These are phyloP conservation scores for Lasioglossum zephyrum DNA, from an alignment of 2,888 invertebrate genomes.

Conservation along the genomic window DNA sequence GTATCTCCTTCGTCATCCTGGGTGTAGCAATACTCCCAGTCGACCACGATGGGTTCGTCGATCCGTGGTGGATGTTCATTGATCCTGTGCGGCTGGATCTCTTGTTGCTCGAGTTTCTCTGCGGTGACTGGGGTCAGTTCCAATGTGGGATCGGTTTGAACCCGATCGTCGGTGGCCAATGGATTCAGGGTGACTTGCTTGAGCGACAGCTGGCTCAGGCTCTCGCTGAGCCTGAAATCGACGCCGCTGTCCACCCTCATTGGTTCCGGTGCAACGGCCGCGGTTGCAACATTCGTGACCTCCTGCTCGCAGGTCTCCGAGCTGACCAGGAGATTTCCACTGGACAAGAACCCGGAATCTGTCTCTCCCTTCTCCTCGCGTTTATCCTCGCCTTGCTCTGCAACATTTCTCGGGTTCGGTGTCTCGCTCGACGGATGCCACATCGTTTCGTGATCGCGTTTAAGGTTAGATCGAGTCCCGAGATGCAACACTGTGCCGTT, in stretches of 20 bases:
- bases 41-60: background rate
- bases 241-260: conserved; percentile 90
- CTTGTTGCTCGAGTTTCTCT: conserved; percentile 40
- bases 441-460: conserved; percentile 53
- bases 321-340: conserved; percentile 70
- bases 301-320: conserved; percentile 68
- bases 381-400: conserved; percentile 64
- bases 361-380: conserved; percentile 64
- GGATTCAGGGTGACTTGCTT: conserved; percentile 83
- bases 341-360: conserved; percentile 81
- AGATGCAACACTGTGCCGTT: conserved; percentile 11
- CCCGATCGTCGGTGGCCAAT: conserved; percentile 57
- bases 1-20: conserved; percentile 95
- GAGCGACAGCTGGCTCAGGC: conserved; percentile 87
- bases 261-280: conserved; percentile 60
- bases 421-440: conserved; percentile 63
- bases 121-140: conserved; percentile 70
- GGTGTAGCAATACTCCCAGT: conserved; percentile 89
- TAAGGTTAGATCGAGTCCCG: background rate
- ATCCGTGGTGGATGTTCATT: conserved; percentile 75
- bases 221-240: conserved; percentile 87
- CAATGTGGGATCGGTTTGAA: conserved; percentile 70
- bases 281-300: conserved; percentile 36
- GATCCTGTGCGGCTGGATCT: conserved; percentile 17
- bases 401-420: conserved; percentile 67